Percentiles rank a stretch among this genome's conserved stretches.
phyloP scores from a whole-genome alignment of 2,797 vertebrate genomes.

The Sebastes hopkinsi region DNA sequence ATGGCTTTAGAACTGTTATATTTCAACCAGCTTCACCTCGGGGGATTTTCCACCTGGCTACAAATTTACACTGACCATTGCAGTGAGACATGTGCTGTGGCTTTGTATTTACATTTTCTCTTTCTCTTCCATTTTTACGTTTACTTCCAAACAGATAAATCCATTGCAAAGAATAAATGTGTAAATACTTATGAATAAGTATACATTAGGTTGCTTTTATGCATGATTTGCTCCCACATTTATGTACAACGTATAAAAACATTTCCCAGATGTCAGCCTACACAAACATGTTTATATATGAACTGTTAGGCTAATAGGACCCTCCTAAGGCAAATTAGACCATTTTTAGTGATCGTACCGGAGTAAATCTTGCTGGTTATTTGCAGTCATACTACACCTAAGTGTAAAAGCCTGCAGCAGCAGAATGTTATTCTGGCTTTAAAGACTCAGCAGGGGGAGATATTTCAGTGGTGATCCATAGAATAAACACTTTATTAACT shows the following conservation, averaged over 20 bases:
- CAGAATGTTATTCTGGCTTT: constrained; percentile 47
- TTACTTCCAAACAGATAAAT: background rate
- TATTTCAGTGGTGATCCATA: constrained; percentile 46
- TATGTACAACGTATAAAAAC: background rate
- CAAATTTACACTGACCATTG: background rate
- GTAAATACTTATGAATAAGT: background rate
- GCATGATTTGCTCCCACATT: background rate
- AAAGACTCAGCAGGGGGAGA: constrained; percentile 57
- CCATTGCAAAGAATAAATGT: background rate
- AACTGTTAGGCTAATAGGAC: constrained; percentile 18
- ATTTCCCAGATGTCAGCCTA: constrained; percentile 30
- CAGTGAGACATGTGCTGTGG: background rate
- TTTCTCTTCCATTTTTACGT: background rate
- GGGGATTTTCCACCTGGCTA: background rate
- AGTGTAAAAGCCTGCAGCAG: constrained; percentile 36
- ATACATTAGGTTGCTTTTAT: background rate
- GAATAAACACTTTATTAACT: constrained; percentile 57
- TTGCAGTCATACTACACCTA: constrained; percentile 25
- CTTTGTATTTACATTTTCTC: background rate
- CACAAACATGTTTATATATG: constrained; percentile 18
- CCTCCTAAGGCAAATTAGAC: background rate
- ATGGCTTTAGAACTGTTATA: background rate
- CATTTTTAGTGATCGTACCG: constrained; percentile 1
- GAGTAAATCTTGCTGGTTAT: constrained; percentile 33
- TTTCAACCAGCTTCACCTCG: background rate